phyloP scores from a whole-genome alignment of 2,888 invertebrate species.

The Papilio demoleus region DNA sequence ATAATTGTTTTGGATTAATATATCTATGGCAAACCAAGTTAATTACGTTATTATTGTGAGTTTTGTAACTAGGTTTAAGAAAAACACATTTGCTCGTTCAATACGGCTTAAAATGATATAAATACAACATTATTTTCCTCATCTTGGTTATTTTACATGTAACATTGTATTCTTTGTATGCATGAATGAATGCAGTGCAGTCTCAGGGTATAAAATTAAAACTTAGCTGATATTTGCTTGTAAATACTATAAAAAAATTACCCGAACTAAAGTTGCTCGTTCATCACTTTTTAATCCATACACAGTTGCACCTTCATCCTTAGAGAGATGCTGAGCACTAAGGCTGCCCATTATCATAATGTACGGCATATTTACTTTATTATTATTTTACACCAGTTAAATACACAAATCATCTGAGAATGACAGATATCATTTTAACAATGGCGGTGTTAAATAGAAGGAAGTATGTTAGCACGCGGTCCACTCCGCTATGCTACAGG shows the following conservation, averaged over 20 bases:
- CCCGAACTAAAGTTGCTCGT: slow-evolving; percentile 59
- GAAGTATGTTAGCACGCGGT: slow-evolving; percentile 53
- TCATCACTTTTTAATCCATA: slow-evolving; percentile 79
- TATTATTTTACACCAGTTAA: slow-evolving; percentile 32
- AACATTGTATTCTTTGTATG: background rate
- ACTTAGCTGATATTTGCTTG: background rate
- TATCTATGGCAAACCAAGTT: background rate
- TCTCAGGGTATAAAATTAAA: background rate
- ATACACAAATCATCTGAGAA: slow-evolving; percentile 54
- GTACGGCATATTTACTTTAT: slow-evolving; percentile 70
- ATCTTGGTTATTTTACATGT: slow-evolving; percentile 1
- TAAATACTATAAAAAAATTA: slow-evolving; percentile 44
- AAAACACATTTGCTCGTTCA: background rate
- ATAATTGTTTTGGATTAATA: no score
- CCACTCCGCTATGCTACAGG: slow-evolving; percentile 54
- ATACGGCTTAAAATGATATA: background rate
- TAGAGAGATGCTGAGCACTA: slow-evolving; percentile 72
- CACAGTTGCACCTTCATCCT: slow-evolving; percentile 77
- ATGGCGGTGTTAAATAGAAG: slow-evolving; percentile 31
- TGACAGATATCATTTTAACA: slow-evolving; percentile 59
- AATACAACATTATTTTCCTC: background rate
- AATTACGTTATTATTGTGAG: background rate
- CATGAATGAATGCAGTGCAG: background rate
- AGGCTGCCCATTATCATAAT: slow-evolving; percentile 80
- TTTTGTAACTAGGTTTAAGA: background rate